These are phyloP conservation scores for Halocaridina rubra DNA, from an alignment of 2,888 invertebrate species.

Conservation along the genomic window DNA sequence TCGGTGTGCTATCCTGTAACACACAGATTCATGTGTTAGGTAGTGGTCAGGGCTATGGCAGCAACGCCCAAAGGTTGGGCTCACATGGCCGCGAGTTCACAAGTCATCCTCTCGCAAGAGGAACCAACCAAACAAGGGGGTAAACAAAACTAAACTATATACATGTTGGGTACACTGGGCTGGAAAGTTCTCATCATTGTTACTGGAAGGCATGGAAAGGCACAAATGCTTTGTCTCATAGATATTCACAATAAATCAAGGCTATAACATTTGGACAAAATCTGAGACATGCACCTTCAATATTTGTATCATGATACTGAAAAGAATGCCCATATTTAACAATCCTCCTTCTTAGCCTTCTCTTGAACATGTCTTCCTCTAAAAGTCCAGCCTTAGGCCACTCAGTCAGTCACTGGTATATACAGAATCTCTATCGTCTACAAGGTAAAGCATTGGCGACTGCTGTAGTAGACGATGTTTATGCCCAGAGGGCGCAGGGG, in stretches of 20 bases:
- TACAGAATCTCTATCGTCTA: slow-evolving; percentile 53
- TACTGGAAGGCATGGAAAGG: slow-evolving; percentile 61
- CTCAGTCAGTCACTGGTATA: slow-evolving; percentile 52
- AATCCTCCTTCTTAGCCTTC: slow-evolving; percentile 55
- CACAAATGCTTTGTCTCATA: slow-evolving; percentile 60
- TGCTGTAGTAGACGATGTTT: neutral
- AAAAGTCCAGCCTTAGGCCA: slow-evolving; percentile 49
- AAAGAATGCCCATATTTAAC: slow-evolving; percentile 55
- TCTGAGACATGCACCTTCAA: slow-evolving; percentile 60
- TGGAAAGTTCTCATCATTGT: slow-evolving; percentile 60
- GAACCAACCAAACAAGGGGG: slow-evolving; percentile 32
- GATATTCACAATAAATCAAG: slow-evolving; percentile 61
- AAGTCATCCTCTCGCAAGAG: slow-evolving; percentile 44
- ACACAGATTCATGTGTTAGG: neutral
- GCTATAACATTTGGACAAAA: slow-evolving; percentile 62
- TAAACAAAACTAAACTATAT: slow-evolving; percentile 54
- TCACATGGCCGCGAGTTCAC: slow-evolving; percentile 55
- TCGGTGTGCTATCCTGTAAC: slow-evolving; percentile 5
- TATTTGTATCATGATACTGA: slow-evolving; percentile 61
- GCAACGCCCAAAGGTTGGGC: slow-evolving; percentile 20
- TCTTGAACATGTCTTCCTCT: slow-evolving; percentile 56
- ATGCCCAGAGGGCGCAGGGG: slow-evolving; percentile 27
- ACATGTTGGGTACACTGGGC: slow-evolving; percentile 55
- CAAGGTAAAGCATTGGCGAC: slow-evolving; percentile 22
- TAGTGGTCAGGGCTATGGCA: slow-evolving; percentile 34